These are phyloP conservation scores for Halcyon senegalensis DNA, from an alignment of 2,113 vertebrate genomes.

Conservation along the genomic window DNA sequence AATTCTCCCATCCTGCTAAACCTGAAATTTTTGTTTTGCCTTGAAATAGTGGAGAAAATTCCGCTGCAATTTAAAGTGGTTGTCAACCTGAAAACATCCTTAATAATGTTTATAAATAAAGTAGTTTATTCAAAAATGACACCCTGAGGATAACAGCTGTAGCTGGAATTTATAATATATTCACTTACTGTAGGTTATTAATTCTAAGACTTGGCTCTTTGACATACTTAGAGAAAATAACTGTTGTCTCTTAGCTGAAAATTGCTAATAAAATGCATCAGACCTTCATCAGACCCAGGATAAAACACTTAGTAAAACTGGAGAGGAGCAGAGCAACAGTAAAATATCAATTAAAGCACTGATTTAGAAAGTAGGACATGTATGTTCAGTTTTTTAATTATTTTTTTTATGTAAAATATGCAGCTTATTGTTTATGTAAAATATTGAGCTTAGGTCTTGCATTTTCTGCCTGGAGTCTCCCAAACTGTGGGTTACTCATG, in stretches of 20 bases:
- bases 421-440: not conserved
- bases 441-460: not conserved
- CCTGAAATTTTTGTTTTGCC: not conserved
- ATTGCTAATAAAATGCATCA: not conserved
- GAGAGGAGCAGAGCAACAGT: not conserved
- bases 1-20: not conserved
- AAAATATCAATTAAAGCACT: not conserved
- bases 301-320: not conserved
- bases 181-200: not conserved
- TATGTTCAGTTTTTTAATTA: not conserved
- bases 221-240: not conserved
- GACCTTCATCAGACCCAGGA: not conserved
- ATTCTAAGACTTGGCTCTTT: not conserved
- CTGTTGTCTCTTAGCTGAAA: not conserved
- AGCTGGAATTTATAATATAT: not conserved
- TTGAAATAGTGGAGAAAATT: slow-evolving; percentile 3
- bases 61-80: not conserved
- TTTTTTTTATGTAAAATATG: not conserved
- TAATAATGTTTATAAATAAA: not conserved
- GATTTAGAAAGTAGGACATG: not conserved
- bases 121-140: not conserved
- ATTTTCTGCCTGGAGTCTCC: not conserved
- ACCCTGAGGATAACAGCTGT: not conserved
- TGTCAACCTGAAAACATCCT: not conserved
- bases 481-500: not conserved